Conservation (phyloP, 2,113 vertebrate genomes). For the Anhinga rufa region DNA sequence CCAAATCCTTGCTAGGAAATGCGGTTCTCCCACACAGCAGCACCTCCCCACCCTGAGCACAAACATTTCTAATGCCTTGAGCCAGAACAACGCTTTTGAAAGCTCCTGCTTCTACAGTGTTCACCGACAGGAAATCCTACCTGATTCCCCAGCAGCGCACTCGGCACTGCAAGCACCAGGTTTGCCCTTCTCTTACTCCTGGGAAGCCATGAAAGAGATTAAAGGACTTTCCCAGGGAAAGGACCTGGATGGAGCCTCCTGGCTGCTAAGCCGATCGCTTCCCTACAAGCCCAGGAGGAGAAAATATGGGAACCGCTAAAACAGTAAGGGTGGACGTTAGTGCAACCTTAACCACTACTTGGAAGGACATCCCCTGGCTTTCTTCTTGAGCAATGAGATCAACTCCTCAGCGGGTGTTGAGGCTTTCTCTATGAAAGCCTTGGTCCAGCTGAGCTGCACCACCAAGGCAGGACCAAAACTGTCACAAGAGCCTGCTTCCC, state of each 20-base stretch:
- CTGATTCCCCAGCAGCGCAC: not conserved
- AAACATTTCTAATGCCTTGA: not conserved
- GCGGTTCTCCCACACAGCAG: fast-evolving
- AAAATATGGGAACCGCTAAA: not conserved
- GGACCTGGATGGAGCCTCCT: not conserved
- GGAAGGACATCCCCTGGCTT: not conserved
- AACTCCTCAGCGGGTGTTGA: not conserved
- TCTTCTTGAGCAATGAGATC: not conserved
- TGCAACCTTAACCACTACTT: not conserved
- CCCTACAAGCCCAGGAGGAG: not conserved
- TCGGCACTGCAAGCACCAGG: not conserved
- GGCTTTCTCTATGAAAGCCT: not conserved
- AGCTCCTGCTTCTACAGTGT: not conserved
- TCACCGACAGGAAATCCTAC: not conserved
- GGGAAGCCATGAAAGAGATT: not conserved
- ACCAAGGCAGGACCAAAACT: not conserved
- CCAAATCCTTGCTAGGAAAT: not conserved
- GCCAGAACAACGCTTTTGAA: not conserved
- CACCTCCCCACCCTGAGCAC: fast-evolving
- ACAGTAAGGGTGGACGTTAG: not conserved
- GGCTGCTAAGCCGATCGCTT: not conserved
- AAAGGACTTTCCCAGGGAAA: not conserved
- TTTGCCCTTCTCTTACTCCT: not conserved
- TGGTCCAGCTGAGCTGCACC: not conserved
- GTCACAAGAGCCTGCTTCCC: not conserved